Base-by-base conservation (phyloP, 2,888 invertebrate species). In the Spisula subtruncata region DNA sequence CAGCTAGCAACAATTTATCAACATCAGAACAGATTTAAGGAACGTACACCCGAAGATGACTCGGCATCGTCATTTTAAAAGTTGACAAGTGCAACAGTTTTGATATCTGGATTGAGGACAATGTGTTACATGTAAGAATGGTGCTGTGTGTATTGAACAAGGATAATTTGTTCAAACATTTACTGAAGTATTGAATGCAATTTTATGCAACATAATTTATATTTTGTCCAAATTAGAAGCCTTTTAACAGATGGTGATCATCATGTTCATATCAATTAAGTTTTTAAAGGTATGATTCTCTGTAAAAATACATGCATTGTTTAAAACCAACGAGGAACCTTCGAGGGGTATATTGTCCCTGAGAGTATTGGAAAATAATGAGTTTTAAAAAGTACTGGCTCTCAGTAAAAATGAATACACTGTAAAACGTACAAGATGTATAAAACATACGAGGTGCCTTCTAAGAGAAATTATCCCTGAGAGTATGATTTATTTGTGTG, bases 1-100 rank as follows among this genome's bases (percentile, higher is more conserved):
- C 98, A 98, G 87, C 97, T 99, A 86, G 98, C 98, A 0, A 98
- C 98, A 80, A 98, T 99, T 95, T 97, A 99, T 12, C 98, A 99
- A 95, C 99, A 99, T 54, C 98, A 99, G 95, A 99, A 99, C 56
- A 98, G 99, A 96, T 99, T 99, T 91, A 93, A 94, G 81, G 95
- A 95, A 81, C 91, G 91, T 85, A 93, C 94, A 0, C 93, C 94
- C 10, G 94, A 93, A 48, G 93, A 94, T 79, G 94, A 94, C 80
- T 94, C 94, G 0, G 94, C 95, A 2, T 94, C 94, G n/a, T 94
- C 94, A 54, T 94, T 94, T 84, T 95, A 90, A 29, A 83, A 18
- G 4, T 25, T 66, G 1, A 25, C 25, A 25, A 20, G 25, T 66
- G 25, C 10, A n/a, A 66, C 12, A 25, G 25, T 25, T 66, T 25